A percentile compares a stretch with the other conserved stretches of the same genome.
These are phyloP conservation scores for Acrobasis repandana DNA, from an alignment of 2,888 invertebrate species.

Conservation along the genomic window DNA sequence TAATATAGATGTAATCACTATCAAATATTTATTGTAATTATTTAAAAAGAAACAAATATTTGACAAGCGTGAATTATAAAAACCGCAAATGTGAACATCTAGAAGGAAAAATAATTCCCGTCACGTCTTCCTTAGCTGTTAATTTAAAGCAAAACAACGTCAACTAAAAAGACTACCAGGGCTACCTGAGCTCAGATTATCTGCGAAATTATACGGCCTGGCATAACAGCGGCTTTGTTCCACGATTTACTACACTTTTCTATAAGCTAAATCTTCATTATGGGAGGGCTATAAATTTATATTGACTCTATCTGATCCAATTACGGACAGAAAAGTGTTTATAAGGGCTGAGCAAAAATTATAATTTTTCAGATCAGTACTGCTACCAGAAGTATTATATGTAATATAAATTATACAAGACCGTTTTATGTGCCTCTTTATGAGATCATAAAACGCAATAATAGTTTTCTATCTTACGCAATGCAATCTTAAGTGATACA, in stretches of 20 bases:
- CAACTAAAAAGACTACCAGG: constrained; percentile 58
- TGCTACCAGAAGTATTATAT: not conserved
- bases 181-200: constrained; percentile 63
- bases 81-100: not conserved
- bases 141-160: constrained; percentile 35
- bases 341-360: not conserved
- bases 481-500: not conserved
- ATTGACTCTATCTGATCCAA: constrained; percentile 66
- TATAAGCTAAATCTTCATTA: constrained; percentile 78
- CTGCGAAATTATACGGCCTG: constrained; percentile 66
- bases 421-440: not conserved
- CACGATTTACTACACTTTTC: constrained; percentile 43
- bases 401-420: not conserved
- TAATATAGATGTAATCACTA: not conserved
- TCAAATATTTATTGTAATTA: no score
- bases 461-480: not conserved
- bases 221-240: constrained; percentile 59
- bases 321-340: constrained; percentile 45
- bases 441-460: not conserved
- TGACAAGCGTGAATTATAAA: not conserved
- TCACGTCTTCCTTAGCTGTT: constrained; percentile 20
- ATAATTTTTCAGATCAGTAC: not conserved
- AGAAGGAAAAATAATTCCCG: constrained; percentile 2
- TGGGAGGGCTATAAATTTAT: constrained; percentile 60
- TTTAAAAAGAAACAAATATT: no score